A percentile compares a stretch with the other conserved stretches of the same genome.
Evolutionary conservation across 2,888 invertebrate genomes (phyloP).

Genomic region (Tetropium fuscum): DNA sequence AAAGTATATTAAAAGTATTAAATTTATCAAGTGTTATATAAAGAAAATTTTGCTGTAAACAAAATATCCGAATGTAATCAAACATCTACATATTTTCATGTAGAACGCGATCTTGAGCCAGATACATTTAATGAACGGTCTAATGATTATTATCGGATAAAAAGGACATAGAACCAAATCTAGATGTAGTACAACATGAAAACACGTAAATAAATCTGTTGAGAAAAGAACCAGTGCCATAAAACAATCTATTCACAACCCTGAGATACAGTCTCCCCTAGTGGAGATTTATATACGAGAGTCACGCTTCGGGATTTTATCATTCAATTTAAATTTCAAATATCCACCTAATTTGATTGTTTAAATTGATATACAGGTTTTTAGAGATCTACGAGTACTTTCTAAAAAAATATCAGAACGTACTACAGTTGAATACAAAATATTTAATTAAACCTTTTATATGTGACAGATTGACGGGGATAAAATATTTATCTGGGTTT

Average conservation of each 20-base stretch:
- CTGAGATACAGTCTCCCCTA: slow-evolving; percentile 25
- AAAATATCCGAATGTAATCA: no score
- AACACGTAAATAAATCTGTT: slow-evolving; percentile 29
- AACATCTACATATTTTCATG: no score
- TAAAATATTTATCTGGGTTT: slow-evolving; percentile 2
- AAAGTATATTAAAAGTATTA: no score
- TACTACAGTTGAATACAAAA: slow-evolving; percentile 1
- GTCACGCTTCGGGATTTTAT: slow-evolving; percentile 37
- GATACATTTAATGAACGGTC: slow-evolving; percentile 16
- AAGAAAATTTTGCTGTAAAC: no score
- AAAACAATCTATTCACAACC: slow-evolving; percentile 28
- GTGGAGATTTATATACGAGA: slow-evolving; percentile 30
- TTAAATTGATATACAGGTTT: slow-evolving; percentile 27
- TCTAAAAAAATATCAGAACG: slow-evolving; percentile 21
- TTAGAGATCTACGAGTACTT: slow-evolving; percentile 14
- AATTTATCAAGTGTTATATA: no score
- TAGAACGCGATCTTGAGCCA: slow-evolving; percentile 7
- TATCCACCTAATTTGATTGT: slow-evolving; percentile 33
- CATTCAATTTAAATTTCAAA: slow-evolving; percentile 35
- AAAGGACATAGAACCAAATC: slow-evolving; percentile 14
- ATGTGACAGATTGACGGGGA: slow-evolving; percentile 2
- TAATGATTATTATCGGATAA: slow-evolving; percentile 10
- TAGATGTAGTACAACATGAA: slow-evolving; percentile 18
- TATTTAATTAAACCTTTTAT: slow-evolving; percentile 13
- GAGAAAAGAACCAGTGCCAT: slow-evolving; percentile 10